Evolutionary conservation across 37 sponge, comb jelly and placozoan species (phyloP), one percentile per base, ranked within the genome.

Genomic region (Beroe ovata): DNA sequence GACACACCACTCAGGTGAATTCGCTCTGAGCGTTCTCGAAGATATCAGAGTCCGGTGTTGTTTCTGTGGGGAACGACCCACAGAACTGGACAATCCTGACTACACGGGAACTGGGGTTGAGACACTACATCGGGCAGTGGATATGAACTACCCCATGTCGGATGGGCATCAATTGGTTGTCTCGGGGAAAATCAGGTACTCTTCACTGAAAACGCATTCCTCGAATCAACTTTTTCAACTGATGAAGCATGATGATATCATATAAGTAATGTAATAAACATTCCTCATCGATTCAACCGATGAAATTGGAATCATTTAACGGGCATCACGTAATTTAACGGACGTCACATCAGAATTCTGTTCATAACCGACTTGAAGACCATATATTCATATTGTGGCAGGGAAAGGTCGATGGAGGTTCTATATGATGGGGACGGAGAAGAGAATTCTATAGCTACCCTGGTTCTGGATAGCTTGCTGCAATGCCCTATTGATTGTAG

Each of bases 401-500:
- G 84, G 54, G 84, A 77, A 29, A 37, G 84, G 41, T 77, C 84
- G 8, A 23, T 77, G 26, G 84, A 77, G 22, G 84, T 77, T 26
- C 54, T 77, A 25, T 77, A 42, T 29, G 84, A 77, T 40, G 84
- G 84, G 18, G 84, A 77, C 54, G 84, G 84, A 6, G 84, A 77
- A 4, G 84, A 42, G 8, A 77, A 77, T 36, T 77, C 84, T 40
- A 25, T 77, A 42, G 84, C 84, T 36, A 77, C 84, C 84, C 8
- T 77, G 19, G 54, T 77, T 2, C 22, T 77, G n/a, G 84, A 77
- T 36, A 42, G 54, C 38, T 25, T 77, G 22, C 84, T 77, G 47
- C 26, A 77, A 35, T 77, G 84, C 41, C 84, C 84, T 26, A 77
- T 77, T n/a, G 84, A 77, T 25, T 77, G 84, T 40, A 77, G 84